phyloP scores from a whole-genome alignment of 2,888 invertebrate genomes.

The Mythimna loreyi region DNA sequence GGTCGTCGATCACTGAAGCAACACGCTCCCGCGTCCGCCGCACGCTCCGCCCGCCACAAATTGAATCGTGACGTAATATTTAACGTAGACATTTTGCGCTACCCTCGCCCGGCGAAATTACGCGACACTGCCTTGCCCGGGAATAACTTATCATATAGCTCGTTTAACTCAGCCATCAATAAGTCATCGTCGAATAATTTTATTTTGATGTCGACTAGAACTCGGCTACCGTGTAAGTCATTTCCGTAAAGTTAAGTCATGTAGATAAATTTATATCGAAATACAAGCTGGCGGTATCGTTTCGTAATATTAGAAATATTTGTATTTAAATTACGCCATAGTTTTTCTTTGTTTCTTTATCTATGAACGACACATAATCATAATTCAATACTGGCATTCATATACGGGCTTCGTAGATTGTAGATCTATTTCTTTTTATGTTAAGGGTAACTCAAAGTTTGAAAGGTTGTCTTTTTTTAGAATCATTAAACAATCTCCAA shows the following conservation, averaged over 20 bases:
- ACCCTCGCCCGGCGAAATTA: conserved; percentile 71
- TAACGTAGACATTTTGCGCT: conserved; percentile 75
- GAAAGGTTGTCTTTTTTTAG: too few relatives aligned
- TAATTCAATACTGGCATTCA: too few relatives aligned
- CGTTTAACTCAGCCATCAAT: conserved; percentile 77
- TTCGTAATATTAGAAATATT: conserved; percentile 32
- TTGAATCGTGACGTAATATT: conserved; percentile 78
- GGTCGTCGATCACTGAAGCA: conserved; percentile 57
- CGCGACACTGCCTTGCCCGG: conserved; percentile 71
- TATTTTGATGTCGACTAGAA: conserved; percentile 73
- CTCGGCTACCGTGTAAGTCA: conserved; percentile 67
- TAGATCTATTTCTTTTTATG: too few relatives aligned
- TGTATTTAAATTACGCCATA: conserved; percentile 48
- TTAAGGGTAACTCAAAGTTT: too few relatives aligned
- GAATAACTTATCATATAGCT: conserved; percentile 78
- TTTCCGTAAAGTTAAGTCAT: conserved; percentile 65
- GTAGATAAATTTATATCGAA: conserved; percentile 61
- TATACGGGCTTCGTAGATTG: too few relatives aligned
- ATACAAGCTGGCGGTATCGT: conserved; percentile 49
- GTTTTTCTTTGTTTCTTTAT: too few relatives aligned
- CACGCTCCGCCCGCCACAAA: conserved; percentile 69
- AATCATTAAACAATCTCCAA: too few relatives aligned
- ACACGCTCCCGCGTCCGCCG: conserved; percentile 62
- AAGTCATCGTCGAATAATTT: conserved; percentile 75
- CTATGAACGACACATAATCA: too few relatives aligned